A percentile compares a stretch with the other conserved stretches of the same genome.
phyloP scores from a whole-genome alignment of 1,140 invertebrate genomes.

The Papilio xuthus region DNA sequence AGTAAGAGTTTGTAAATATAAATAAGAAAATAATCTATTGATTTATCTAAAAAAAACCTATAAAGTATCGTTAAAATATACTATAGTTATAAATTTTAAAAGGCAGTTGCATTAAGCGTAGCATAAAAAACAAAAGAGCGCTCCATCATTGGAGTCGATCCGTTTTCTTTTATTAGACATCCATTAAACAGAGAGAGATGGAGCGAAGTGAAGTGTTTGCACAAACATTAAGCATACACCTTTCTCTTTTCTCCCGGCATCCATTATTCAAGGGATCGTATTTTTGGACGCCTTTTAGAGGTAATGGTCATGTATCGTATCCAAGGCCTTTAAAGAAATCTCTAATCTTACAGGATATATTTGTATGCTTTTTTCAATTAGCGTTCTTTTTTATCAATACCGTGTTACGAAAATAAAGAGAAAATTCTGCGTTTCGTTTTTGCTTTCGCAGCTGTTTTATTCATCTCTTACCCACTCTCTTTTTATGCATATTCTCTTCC shows the following conservation, averaged over 20 bases:
- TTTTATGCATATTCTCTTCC: no score
- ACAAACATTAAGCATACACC: not conserved
- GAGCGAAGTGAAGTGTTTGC: constrained; percentile 10
- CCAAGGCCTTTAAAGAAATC: not conserved
- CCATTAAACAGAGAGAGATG: constrained; percentile 2
- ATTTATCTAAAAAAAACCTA: not conserved
- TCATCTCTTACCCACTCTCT: no score
- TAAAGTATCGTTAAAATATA: not conserved
- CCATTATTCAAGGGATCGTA: not conserved
- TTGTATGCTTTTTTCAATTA: not conserved
- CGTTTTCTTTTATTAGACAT: constrained; percentile 1
- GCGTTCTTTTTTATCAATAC: not conserved
- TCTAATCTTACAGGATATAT: not conserved
- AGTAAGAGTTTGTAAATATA: not conserved
- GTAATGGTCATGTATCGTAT: not conserved
- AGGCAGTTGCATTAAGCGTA: not conserved
- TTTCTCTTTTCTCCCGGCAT: constrained; percentile 2
- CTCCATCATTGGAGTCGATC: constrained; percentile 3
- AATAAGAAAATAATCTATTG: not conserved
- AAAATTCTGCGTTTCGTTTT: no score
- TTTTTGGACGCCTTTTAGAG: not conserved
- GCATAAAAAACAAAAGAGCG: not conserved
- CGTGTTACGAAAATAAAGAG: not conserved
- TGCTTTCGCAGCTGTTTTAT: no score
- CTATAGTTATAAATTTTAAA: not conserved